Evolutionary conservation across 2,113 vertebrate genomes (phyloP), one percentile per base, ranked within the genome.

Genomic region (Morphnarchus princeps): DNA sequence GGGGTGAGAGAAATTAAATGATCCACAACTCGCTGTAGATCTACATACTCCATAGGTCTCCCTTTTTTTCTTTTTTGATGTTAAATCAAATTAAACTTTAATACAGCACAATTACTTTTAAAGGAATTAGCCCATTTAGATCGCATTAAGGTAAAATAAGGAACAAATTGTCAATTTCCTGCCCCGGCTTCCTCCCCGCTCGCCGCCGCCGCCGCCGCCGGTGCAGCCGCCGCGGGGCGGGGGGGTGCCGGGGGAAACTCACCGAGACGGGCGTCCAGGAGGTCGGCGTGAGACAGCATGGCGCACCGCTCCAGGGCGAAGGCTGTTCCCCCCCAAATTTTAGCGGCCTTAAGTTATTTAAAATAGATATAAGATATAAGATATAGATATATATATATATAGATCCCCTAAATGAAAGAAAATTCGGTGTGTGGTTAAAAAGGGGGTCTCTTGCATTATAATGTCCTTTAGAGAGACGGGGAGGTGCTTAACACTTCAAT

Each of bases 241-340:
- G 92, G 93, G 84, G 90, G 80, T 82, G 61, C 74, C 16, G 89
- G 76, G 72, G 95, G 87, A 95, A 98, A 99, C 99, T 99, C 99
- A 99, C 99, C 99, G 98, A 99, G 99, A 98, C 99, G 99, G 98
- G 99, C 99, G 98, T 99, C 99, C 99, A 99, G 99, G 99, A 99
- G 99, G 98, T 99, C 99, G 98, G 99, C 99, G 96, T 99, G 99
- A 98, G 99, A 99, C 95, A 99, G 99, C 99, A 99, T 99, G 88
- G 99, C 98, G 99, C 99, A 99, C 98, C 99, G 99, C 98, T 99
- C 99, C 99, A 99, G 99, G 99, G 98, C 2, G 11, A 40, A 40
- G 40, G 40, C 2, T 40, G 40, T 40, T 40, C 40, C 40, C 40
- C 40, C 40, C 40, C 40, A 40, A 40, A 40, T 40, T 40, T 40